A percentile compares a stretch with the other conserved stretches of the same genome.
Evolutionary conservation across 2,797 vertebrate species (phyloP).

Genomic region (Sciurus vulgaris): DNA sequence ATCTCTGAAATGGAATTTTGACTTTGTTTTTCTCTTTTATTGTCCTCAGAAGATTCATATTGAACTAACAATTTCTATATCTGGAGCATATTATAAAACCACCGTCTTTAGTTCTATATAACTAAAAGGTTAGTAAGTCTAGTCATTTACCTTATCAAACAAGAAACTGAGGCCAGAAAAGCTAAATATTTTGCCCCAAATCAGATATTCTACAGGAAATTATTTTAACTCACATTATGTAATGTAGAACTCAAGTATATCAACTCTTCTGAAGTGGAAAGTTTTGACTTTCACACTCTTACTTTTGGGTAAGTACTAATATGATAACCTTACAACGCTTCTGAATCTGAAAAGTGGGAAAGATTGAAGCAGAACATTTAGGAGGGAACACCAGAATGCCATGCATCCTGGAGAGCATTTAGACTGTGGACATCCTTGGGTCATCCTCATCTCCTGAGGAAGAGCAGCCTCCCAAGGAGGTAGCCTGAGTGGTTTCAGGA

Average conservation of each 20-base stretch:
- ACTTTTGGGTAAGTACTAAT: neutral
- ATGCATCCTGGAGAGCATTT: neutral
- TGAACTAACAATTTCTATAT: constrained; percentile 47
- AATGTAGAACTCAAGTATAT: neutral
- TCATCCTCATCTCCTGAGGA: neutral
- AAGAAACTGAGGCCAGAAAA: neutral
- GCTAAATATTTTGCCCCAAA: constrained; percentile 39
- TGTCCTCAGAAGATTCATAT: constrained; percentile 12
- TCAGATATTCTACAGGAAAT: constrained; percentile 4
- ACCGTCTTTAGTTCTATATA: neutral
- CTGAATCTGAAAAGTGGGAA: neutral
- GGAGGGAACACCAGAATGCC: neutral
- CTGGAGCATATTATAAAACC: neutral
- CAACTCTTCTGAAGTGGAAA: neutral
- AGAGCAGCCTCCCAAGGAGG: neutral
- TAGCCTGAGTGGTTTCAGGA: neutral
- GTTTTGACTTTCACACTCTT: neutral
- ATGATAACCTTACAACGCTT: neutral
- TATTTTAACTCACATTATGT: constrained; percentile 23
- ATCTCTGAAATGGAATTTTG: constrained; percentile 60
- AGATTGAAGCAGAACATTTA: neutral
- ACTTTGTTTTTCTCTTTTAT: constrained; percentile 39
- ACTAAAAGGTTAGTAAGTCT: constrained; percentile 18
- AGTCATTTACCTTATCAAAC: neutral
- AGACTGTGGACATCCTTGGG: neutral